Evolutionary conservation across 2,797 vertebrate genomes (phyloP).

Genomic region (Ptychobarbus kaznakovi): DNA sequence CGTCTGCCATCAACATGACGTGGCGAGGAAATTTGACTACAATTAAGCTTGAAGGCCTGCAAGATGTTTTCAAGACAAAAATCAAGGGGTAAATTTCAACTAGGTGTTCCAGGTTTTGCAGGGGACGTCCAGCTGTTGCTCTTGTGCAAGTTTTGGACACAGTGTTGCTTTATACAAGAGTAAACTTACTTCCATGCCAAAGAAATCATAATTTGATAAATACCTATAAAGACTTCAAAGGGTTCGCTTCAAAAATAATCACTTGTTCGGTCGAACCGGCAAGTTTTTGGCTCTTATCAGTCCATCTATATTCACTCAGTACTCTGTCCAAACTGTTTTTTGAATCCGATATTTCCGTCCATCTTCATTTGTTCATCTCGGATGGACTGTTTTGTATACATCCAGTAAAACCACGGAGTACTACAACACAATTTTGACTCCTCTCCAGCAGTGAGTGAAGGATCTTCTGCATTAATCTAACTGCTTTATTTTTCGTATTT

Average conservation of each 20-base stretch:
- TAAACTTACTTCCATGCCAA: conserved; percentile 29
- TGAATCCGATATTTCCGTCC: not conserved
- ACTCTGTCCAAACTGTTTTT: conserved; percentile 36
- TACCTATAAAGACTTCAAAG: conserved; percentile 30
- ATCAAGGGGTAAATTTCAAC: conserved; percentile 27
- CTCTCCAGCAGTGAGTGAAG: conserved; percentile 64
- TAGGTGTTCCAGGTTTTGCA: conserved; percentile 28
- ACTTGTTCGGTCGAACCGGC: not conserved
- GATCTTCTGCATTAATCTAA: conserved; percentile 84
- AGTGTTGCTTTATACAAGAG: conserved; percentile 20
- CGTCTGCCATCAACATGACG: conserved; percentile 45
- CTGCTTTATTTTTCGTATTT: conserved; percentile 84
- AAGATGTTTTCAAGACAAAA: conserved; percentile 48
- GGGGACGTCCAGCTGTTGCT: conserved; percentile 25
- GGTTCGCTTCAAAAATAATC: conserved; percentile 15
- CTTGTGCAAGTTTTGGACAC: conserved; percentile 25
- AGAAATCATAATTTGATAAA: conserved; percentile 48
- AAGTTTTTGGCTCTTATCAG: not conserved
- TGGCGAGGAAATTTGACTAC: conserved; percentile 65
- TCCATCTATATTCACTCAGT: conserved; percentile 23
- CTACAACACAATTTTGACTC: conserved; percentile 54
- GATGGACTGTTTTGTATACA: conserved; percentile 38
- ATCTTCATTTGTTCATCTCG: conserved; percentile 20
- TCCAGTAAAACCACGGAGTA: conserved; percentile 32
- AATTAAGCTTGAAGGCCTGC: conserved; percentile 33